Evolutionary conservation across 2,888 invertebrate genomes (phyloP), one percentile per base, ranked within the genome.

Genomic region (Ophion slaviceki): DNA sequence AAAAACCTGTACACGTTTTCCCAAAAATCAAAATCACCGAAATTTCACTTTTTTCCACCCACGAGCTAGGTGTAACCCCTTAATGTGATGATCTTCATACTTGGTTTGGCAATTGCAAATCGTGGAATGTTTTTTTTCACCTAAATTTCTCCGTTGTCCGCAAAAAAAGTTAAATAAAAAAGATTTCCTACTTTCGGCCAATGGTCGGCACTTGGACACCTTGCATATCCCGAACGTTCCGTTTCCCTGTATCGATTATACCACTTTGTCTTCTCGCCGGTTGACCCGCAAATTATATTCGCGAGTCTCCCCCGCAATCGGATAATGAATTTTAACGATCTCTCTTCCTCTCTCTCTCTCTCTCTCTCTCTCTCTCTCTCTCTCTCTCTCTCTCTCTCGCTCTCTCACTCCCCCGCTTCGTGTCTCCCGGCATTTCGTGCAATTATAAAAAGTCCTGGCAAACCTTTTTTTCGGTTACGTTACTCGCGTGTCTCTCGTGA

Each of bases 401-500:
- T 57, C 20, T 28, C 47, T 7, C 4, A 20, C 47, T 57, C 53
- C 24, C 17, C 14, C 40, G 8, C 62, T 75, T 28, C 79, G 59
- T 68, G 71, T 78, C 36, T 64, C 47, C 66, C 80, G 53, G 68
- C 78, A 88, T 86, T 85, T 71, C 76, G 61, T 36, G 72, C 82
- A 79, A 85, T 86, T 86, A 88, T 85, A 86, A 88, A 86, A 87
- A 80, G 72, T 20, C 61, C 57, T 40, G 72, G 57, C 40, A 59
- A 59, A 57, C 57, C 47, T 71, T 68, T 85, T 71, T 68, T 85
- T 80, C 66, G 17, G 28, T 68, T 61, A 71, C 59, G 66, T 61
- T 57, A 80, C 71, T 86, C 85, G 87, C 87, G 84, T 82, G 83
- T 86, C 82, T 83, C 86, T 82, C 85, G 84, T 85, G 75, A 81